Evolutionary conservation across 2,797 vertebrate genomes (phyloP).

Genomic region (Vespertilio murinus): DNA sequence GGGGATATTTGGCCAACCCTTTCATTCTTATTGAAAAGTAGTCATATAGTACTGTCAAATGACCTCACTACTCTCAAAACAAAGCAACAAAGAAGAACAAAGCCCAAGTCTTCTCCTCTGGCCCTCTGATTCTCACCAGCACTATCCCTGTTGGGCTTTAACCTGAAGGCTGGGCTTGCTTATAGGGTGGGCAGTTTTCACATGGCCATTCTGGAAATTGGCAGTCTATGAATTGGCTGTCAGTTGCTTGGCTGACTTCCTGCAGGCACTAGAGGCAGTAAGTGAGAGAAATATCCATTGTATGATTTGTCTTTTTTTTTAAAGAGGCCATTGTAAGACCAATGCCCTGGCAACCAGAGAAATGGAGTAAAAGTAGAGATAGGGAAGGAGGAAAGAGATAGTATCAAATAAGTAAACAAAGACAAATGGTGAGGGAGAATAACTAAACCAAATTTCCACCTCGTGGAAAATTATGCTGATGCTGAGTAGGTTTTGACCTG

Average conservation of each 20-base stretch:
- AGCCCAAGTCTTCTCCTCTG: neutral
- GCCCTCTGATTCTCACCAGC: neutral
- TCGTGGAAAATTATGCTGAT: neutral
- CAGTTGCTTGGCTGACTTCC: neutral
- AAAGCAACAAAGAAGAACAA: neutral
- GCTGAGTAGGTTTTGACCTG: neutral
- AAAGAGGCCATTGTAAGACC: neutral
- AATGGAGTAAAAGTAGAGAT: neutral
- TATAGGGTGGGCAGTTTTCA: neutral
- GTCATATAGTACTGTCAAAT: neutral
- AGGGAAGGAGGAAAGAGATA: neutral
- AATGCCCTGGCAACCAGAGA: neutral
- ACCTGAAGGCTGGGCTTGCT: neutral
- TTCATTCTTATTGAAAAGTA: conserved; percentile 15
- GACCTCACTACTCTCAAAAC: neutral
- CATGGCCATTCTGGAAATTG: neutral
- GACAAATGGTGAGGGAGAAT: neutral
- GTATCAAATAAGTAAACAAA: neutral
- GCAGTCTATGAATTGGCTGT: neutral
- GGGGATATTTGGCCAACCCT: neutral
- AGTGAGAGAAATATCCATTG: neutral
- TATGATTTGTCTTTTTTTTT: no score
- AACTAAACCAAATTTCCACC: neutral
- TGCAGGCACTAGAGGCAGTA: neutral
- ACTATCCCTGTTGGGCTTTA: neutral